Percentiles rank a stretch among this genome's conserved stretches.
Evolutionary conservation across 2,797 vertebrate genomes (phyloP).

Genomic region (Diglossa cyanea): DNA sequence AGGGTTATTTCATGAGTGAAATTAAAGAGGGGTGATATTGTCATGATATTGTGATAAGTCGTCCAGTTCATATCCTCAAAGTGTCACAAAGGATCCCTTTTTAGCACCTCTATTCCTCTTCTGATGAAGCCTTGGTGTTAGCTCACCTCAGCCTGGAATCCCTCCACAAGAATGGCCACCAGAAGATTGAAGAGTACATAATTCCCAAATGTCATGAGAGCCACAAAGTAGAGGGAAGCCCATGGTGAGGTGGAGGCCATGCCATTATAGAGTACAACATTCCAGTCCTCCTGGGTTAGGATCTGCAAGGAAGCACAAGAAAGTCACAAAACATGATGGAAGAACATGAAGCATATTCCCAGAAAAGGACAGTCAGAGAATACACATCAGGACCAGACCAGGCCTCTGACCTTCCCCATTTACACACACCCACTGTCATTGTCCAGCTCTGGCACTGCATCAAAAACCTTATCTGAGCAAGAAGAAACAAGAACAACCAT

Average conservation of each 20-base stretch:
- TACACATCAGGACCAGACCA: not conserved
- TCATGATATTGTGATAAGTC: not conserved
- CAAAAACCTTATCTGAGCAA: not conserved
- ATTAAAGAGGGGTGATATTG: not conserved
- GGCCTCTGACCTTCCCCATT: not conserved
- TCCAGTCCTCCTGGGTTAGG: constrained; percentile 98
- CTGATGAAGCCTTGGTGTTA: not conserved
- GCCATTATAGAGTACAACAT: constrained; percentile 96
- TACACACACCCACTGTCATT: not conserved
- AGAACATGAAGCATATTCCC: not conserved
- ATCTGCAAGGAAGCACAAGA: constrained; percentile 76
- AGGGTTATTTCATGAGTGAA: not conserved
- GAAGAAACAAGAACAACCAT: not conserved
- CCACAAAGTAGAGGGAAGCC: constrained; percentile 96
- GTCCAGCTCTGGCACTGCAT: not conserved
- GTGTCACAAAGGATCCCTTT: not conserved
- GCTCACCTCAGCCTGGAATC: constrained; percentile 97
- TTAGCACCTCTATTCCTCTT: not conserved
- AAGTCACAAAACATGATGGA: not conserved
- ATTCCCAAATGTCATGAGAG: constrained; percentile 98
- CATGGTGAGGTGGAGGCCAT: constrained; percentile 97
- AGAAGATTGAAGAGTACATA: constrained; percentile 98
- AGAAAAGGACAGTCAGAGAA: not conserved
- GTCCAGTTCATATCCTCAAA: not conserved
- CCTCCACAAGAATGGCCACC: constrained; percentile 97